Percentiles rank a stretch among this genome's conserved stretches.
Conservation (phyloP, 2,888 invertebrate species). For the Andrena fulva region DNA sequence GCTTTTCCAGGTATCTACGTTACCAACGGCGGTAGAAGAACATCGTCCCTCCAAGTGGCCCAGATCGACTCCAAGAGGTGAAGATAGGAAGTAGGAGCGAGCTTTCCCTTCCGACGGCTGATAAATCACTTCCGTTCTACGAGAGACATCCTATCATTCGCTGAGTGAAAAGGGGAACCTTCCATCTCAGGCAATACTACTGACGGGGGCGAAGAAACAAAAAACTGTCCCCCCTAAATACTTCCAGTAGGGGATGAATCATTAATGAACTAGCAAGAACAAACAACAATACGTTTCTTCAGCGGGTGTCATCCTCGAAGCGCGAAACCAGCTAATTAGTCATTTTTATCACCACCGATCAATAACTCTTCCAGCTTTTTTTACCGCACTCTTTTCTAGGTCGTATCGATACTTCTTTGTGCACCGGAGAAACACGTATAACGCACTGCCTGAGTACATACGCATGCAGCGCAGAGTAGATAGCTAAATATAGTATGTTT, state of each 20-base stretch:
- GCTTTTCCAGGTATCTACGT: conserved; percentile 51
- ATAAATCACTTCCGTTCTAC: conserved; percentile 47
- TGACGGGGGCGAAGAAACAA: background rate
- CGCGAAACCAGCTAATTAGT: conserved; percentile 20
- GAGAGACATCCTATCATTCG: too few species aligned
- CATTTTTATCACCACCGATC: conserved; percentile 28
- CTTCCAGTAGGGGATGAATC: background rate
- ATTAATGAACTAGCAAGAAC: background rate
- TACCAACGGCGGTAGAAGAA: conserved; percentile 58
- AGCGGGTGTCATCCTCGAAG: background rate
- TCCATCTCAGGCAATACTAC: background rate
- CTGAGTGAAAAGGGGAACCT: background rate
- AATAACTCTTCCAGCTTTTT: conserved; percentile 36
- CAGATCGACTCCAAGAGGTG: background rate
- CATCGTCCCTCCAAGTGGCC: background rate
- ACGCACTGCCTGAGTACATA: conserved; percentile 11
- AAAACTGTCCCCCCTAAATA: background rate
- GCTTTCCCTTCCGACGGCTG: conserved; percentile 42
- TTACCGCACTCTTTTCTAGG: conserved; percentile 31
- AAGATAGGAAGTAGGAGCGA: background rate
- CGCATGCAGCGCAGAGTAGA: conserved; percentile 7
- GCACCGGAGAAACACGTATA: background rate
- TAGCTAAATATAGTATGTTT: conserved; percentile 25
- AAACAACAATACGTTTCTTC: background rate
- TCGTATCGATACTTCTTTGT: conserved; percentile 26